Evolutionary conservation across 2,113 vertebrate species (phyloP), one percentile per base, ranked within the genome.

Genomic region (Tinamus guttatus): DNA sequence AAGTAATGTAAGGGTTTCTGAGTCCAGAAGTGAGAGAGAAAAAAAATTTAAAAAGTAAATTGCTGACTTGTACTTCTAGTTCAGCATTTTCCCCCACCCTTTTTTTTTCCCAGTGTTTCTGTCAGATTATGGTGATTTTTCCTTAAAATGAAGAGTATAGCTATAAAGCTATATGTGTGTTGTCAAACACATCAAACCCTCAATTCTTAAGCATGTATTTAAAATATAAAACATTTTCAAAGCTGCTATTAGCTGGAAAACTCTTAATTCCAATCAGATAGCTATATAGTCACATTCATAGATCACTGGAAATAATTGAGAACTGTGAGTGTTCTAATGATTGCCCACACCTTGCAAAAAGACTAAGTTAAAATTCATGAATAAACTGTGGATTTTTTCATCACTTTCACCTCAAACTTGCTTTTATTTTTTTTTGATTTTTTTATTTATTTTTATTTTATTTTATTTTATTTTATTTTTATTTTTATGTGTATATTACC

Each of bases 121-220:
- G 7, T 27, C 40, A 77, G 11, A 52, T 34, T 58, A 52, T 47
- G 0, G 0, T 41, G 20, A 5, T 0, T 0, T 34, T 69, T 16
- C 4, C 16, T 49, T 49, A 86, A 87, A 63, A 1, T 15, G 20
- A 6, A 64, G 5, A 64, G 6, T 74, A 40, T 9, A 40, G 27
- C 59, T 80, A 9, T 80, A 28, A 76, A 76, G 7, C 2, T n/a
- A n/a, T n/a, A n/a, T n/a, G n/a, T n/a, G n/a, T n/a, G n/a, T n/a
- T 77, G 67, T 62, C 27, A 87, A 49, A 76, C 7, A 22, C 65
- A 38, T 6, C 49, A 49, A 27, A 5, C 3, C 2, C 17, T 45
- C 28, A 51, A 7, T 32, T 84, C 47, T 68, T 87, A 47, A 14
- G 16, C 1, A 8, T 21, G 7, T 52, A 59, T 73, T 47, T 63